Evolutionary conservation across 2,113 vertebrate genomes (phyloP).

Genomic region (Pseudorhombus dupliciocellatus): DNA sequence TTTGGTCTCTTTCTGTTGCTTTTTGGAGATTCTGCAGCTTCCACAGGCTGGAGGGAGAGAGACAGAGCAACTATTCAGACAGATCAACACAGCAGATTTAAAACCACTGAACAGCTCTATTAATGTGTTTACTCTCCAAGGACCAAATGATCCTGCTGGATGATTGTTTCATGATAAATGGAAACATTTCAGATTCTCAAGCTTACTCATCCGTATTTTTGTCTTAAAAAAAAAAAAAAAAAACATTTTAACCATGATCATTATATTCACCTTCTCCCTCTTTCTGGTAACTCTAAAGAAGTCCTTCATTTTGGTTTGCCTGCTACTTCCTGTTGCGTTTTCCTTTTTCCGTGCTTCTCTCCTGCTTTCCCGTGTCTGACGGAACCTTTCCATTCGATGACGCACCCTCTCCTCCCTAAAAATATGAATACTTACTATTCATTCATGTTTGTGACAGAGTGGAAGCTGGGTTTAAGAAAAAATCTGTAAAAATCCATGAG

Average conservation of each 20-base stretch:
- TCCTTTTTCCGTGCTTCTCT: conserved; percentile 68
- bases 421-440: neutral
- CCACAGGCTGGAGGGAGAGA: conserved; percentile 42
- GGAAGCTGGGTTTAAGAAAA: neutral
- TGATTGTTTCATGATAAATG: neutral
- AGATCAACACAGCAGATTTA: neutral
- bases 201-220: neutral
- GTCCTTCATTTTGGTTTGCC: conserved; percentile 73
- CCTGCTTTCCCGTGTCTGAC: conserved; percentile 41
- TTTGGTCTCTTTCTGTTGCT: conserved; percentile 64
- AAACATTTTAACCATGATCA: neutral
- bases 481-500: rapidly evolving
- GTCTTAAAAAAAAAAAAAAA: neutral
- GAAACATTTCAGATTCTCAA: neutral
- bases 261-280: conserved; percentile 58
- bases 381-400: conserved; percentile 75
- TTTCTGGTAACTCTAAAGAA: conserved; percentile 79
- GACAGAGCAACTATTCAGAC: conserved; percentile 12
- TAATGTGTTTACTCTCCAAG: neutral
- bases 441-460: neutral
- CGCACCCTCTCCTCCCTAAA: conserved; percentile 74
- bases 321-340: conserved; percentile 22
- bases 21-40: conserved; percentile 27
- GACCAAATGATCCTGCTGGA: neutral
- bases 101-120: neutral